Conservation (phyloP, 2,797 vertebrate genomes). For the Anguilla megastoma region DNA sequence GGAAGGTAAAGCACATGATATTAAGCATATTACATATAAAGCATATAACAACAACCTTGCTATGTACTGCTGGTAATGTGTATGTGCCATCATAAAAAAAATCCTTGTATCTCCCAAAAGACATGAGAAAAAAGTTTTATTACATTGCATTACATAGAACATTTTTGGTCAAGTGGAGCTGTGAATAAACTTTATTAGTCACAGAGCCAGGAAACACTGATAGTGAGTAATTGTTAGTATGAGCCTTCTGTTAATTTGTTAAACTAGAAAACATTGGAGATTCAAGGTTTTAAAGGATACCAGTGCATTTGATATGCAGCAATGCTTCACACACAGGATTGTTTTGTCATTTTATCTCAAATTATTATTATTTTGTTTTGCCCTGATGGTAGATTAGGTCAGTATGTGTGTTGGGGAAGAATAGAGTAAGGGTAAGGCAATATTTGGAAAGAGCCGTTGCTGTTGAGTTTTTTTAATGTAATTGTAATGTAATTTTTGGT, state of each 20-base stretch:
- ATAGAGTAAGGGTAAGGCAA: too few relatives aligned
- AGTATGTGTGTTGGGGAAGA: too few relatives aligned
- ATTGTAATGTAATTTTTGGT: too few relatives aligned
- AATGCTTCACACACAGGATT: too few relatives aligned
- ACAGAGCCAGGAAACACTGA: not conserved
- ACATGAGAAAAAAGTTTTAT: not conserved
- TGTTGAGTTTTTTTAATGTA: too few relatives aligned
- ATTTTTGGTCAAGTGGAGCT: not conserved
- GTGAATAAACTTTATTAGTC: conserved; percentile 1
- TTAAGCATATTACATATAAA: too few relatives aligned
- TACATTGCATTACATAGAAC: not conserved
- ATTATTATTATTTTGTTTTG: too few relatives aligned
- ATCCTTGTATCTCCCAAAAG: not conserved
- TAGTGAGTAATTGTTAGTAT: not conserved
- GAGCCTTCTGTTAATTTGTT: not conserved
- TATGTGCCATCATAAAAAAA: not conserved
- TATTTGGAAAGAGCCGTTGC: too few relatives aligned
- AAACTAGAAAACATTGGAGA: not conserved
- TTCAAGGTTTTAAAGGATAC: not conserved
- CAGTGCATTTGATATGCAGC: too few relatives aligned
- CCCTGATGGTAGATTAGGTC: too few relatives aligned
- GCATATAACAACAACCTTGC: not conserved
- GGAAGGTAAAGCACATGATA: conserved; percentile 72
- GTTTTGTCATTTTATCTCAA: too few relatives aligned
- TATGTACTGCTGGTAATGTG: too few relatives aligned